Conservation (phyloP, 2,888 invertebrate genomes). For the Pristionchus fissidentatus region DNA sequence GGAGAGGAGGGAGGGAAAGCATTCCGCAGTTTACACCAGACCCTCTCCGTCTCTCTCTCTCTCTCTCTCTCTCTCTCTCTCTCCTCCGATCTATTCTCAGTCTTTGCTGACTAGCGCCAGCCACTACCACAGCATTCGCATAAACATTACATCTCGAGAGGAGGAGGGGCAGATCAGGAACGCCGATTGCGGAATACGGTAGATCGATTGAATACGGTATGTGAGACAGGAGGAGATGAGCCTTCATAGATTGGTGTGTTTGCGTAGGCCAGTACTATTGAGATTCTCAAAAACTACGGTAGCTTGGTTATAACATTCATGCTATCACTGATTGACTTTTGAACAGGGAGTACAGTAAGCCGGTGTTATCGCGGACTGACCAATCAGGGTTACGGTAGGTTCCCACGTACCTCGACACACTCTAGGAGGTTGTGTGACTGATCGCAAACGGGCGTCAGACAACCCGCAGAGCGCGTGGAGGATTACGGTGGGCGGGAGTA, state of each 20-base stretch:
- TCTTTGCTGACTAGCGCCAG: conserved; percentile 23
- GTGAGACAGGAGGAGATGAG: too few species aligned
- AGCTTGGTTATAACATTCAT: not conserved
- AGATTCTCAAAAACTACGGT: too few species aligned
- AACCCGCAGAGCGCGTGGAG: conserved; percentile 43
- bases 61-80: not conserved
- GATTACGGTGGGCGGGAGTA: not conserved
- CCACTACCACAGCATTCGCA: not conserved
- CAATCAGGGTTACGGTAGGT: not conserved
- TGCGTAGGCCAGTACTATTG: too few species aligned
- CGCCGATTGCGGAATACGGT: too few species aligned
- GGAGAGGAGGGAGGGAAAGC: too few species aligned
- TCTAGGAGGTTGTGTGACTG: conserved; percentile 48
- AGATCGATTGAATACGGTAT: too few species aligned
- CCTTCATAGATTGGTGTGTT: too few species aligned
- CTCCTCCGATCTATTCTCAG: not conserved
- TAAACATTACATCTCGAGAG: too few species aligned
- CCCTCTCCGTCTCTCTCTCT: not conserved
- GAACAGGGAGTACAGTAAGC: too few species aligned
- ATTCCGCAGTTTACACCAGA: conserved; percentile 41
- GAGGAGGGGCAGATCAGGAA: too few species aligned
- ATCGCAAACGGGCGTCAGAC: conserved; percentile 27
- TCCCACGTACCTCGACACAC: conserved; percentile 43
- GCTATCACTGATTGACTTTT: not conserved
- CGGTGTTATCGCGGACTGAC: too few species aligned